phyloP scores from a whole-genome alignment of 2,888 invertebrate species.

The Acanthococcus lagerstroemiae region DNA sequence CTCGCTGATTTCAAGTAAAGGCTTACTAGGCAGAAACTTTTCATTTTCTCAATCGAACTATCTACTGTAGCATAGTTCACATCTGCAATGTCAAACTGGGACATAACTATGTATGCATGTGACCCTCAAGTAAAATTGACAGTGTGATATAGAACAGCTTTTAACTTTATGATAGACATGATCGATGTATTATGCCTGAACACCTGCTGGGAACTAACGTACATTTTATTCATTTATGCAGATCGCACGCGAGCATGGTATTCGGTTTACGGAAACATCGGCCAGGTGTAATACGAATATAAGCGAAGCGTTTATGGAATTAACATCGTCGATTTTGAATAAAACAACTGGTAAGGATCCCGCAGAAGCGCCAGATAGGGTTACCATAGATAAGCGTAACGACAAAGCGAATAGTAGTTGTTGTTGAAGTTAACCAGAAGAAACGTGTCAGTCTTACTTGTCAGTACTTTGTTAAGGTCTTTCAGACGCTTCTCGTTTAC shows the following conservation, averaged over 20 bases:
- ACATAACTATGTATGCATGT: too few relatives aligned
- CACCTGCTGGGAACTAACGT: too few relatives aligned
- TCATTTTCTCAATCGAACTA: too few relatives aligned
- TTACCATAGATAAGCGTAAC: conserved; percentile 62
- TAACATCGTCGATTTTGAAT: conserved; percentile 89
- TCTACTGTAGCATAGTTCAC: too few relatives aligned
- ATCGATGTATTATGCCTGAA: too few relatives aligned
- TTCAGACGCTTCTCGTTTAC: conserved; percentile 25
- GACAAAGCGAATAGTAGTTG: conserved; percentile 53
- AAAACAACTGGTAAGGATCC: conserved; percentile 76
- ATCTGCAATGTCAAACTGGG: too few relatives aligned
- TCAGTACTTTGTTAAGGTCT: conserved; percentile 17
- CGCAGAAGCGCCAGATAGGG: conserved; percentile 60
- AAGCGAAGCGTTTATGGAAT: conserved; percentile 86
- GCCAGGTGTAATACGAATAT: conserved; percentile 96
- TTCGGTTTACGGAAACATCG: conserved; percentile 95
- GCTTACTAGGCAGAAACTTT: too few relatives aligned
- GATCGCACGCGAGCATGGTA: conserved; percentile 92
- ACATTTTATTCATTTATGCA: too few relatives aligned
- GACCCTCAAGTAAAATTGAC: too few relatives aligned
- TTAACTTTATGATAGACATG: too few relatives aligned
- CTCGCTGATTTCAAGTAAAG: too few relatives aligned
- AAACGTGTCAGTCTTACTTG: not conserved
- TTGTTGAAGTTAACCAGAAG: conserved; percentile 42
- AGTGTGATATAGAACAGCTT: too few relatives aligned